Base-by-base conservation (phyloP, 2,888 invertebrate species). In the Protodeltote pygarga region DNA sequence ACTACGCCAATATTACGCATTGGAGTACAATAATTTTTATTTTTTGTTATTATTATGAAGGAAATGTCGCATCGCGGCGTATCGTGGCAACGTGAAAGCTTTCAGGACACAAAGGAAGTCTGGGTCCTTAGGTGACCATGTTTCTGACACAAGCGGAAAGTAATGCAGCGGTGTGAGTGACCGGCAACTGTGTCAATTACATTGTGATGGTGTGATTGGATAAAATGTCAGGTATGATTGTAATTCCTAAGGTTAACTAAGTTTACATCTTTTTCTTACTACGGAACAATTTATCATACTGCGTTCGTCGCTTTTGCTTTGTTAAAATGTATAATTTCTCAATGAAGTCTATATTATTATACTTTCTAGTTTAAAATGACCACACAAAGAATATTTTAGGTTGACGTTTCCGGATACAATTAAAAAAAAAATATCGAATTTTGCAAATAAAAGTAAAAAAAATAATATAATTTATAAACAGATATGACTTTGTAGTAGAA, bases 1-100 rank as follows among this genome's bases (percentile, higher is more conserved):
- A 62, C 73, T 63, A 69, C 50, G 66, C 55, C 54, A 59, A 70
- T 65, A 68, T 66, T 73, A 75, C 74, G 67, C 72, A 74, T 72
- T 63, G 45, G 45, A 65, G 67, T 65, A 58, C 72, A 73, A 71
- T 61, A 66, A 42, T 71, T 77, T 75, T 75, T 75, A 67, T 77
- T 77, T 73, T 76, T 81, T 82, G 73, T 81, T 81, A 74, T 83
- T 77, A 81, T 76, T 72, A 73, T 71, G 63, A 68, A 47, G 54
- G 59, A 77, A 84, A 84, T 88, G 89, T 82, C 89, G 90, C 89
- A 87, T 72, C 79, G 77, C 70, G 71, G 71, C 78, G 85, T 85
- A 73, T 67, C 90, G 70, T 87, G 86, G 89, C 89, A 90, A 90
- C 89, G 66, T 49, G 37, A 20, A 33, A 47, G 28, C 50, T 62